A percentile compares a stretch with the other conserved stretches of the same genome.
Evolutionary conservation across 2,888 invertebrate genomes (phyloP).

Genomic region (Drosophila mercatorum): DNA sequence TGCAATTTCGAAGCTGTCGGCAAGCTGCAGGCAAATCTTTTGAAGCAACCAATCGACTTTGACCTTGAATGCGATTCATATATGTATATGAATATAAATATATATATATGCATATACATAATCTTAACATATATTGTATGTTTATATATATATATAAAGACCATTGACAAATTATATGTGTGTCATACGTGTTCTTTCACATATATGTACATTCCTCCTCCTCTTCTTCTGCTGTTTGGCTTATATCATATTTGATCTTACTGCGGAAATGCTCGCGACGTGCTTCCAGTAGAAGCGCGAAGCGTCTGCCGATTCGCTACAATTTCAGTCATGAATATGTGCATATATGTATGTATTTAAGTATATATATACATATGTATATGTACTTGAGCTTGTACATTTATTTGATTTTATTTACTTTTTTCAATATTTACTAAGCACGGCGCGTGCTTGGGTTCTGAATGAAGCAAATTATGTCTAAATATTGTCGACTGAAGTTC

Average conservation of each 20-base stretch:
- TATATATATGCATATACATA: not conserved
- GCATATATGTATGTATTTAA: not conserved
- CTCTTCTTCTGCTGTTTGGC: not conserved
- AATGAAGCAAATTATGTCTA: constrained; percentile 64
- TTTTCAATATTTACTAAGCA: constrained; percentile 70
- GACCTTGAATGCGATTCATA: constrained; percentile 62
- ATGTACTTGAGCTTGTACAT: constrained; percentile 23
- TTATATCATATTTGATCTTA: constrained; percentile 71
- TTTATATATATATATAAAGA: constrained; percentile 1
- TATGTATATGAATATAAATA: constrained; percentile 2
- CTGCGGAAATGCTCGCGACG: constrained; percentile 78
- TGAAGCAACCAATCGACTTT: constrained; percentile 52
- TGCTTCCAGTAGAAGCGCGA: constrained; percentile 57
- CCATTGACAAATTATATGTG: constrained; percentile 42
- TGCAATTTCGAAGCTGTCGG: constrained; percentile 52
- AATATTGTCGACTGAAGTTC: constrained; percentile 23
- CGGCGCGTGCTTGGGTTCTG: constrained; percentile 72
- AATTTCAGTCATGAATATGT: constrained; percentile 49
- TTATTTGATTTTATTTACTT: constrained; percentile 68
- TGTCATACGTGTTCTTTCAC: constrained; percentile 39
- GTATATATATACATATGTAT: constrained; percentile 3
- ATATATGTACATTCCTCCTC: constrained; percentile 2
- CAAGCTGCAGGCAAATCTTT: constrained; percentile 57
- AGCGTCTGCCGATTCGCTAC: constrained; percentile 58
- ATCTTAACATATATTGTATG: not conserved